These are phyloP conservation scores for Sthenelais limicola DNA, from an alignment of 2,888 invertebrate genomes.

Conservation along the genomic window DNA sequence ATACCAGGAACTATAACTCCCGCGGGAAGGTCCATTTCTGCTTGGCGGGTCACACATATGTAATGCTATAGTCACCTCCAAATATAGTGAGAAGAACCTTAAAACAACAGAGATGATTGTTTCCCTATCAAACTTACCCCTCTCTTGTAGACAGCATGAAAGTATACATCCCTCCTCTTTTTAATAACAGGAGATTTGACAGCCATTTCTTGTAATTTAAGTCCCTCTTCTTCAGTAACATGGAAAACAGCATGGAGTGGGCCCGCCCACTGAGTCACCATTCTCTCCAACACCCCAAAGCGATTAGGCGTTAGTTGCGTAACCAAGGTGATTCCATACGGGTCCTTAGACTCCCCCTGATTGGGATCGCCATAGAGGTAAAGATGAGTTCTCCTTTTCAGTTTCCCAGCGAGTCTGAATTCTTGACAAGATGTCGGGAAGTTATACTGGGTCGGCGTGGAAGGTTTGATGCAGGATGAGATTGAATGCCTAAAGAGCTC, in stretches of 20 bases:
- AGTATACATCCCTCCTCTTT: conserved; percentile 27
- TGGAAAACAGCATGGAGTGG: conserved; percentile 43
- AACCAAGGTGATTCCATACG: conserved; percentile 20
- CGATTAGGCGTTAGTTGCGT: conserved; percentile 46
- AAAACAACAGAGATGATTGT: no score
- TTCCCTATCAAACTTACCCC: conserved; percentile 40
- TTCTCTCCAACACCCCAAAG: conserved; percentile 41
- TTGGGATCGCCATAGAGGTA: background rate
- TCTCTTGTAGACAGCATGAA: conserved; percentile 48
- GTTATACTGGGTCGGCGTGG: background rate
- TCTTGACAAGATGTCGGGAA: background rate
- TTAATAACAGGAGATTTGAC: conserved; percentile 25
- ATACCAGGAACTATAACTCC: no score
- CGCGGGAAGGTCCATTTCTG: no score
- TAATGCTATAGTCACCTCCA: no score
- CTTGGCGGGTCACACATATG: no score
- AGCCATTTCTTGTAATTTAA: conserved; percentile 3
- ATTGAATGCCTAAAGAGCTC: conserved; percentile 12
- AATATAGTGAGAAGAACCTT: no score
- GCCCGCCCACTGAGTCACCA: conserved; percentile 42
- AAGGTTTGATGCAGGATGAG: background rate
- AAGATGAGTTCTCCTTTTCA: conserved; percentile 42
- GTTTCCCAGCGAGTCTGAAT: conserved; percentile 1
- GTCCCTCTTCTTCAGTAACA: conserved; percentile 43
- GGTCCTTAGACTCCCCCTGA: background rate